These are phyloP conservation scores for Peromyscus eremicus DNA, from an alignment of 2,797 vertebrate genomes.

Conservation along the genomic window DNA sequence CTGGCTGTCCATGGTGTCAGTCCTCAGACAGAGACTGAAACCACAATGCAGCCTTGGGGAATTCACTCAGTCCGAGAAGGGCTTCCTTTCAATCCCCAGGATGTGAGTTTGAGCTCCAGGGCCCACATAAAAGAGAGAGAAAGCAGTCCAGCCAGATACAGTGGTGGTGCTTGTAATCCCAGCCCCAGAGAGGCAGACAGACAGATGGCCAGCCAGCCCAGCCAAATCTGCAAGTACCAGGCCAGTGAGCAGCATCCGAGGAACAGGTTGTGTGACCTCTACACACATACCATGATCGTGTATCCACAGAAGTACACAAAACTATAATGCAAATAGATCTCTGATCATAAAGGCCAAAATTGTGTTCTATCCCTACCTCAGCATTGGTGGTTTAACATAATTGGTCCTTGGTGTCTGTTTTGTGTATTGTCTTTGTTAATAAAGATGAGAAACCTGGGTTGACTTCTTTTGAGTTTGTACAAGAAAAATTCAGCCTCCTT, in stretches of 20 bases:
- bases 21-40: slow-evolving; percentile 46
- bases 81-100: background rate
- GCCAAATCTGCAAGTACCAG: background rate
- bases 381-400: background rate
- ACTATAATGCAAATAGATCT: background rate
- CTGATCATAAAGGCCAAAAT: slow-evolving; percentile 19
- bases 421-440: slow-evolving; percentile 61
- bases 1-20: background rate
- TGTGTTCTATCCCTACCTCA: slow-evolving; percentile 14
- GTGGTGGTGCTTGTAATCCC: background rate
- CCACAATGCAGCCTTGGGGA: background rate
- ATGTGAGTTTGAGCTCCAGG: background rate
- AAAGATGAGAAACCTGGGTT: no score
- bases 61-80: background rate
- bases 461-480: no score
- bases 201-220: background rate
- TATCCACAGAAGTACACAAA: background rate
- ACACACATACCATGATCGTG: background rate
- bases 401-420: slow-evolving; percentile 36
- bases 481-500: no score
- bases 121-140: background rate
- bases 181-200: background rate
- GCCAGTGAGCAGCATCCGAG: background rate
- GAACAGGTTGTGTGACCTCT: background rate
- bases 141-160: no score